Evolutionary conservation across 2,888 invertebrate genomes (phyloP).

Genomic region (Amblyjoppa fuscipennis): DNA sequence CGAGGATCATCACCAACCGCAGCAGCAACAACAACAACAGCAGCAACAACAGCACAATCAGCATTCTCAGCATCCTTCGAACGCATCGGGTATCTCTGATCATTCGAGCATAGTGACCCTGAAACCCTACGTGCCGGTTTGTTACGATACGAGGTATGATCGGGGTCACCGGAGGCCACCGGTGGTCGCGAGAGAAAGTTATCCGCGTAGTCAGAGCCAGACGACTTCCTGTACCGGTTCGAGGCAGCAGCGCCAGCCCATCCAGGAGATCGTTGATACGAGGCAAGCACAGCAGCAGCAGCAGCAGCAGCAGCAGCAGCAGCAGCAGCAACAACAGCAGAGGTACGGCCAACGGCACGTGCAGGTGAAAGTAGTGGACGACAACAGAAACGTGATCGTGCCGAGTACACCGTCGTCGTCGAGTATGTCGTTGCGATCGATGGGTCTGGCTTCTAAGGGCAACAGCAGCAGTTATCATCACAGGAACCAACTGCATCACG

Average conservation of each 20-base stretch:
- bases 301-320: slow-evolving; percentile 59
- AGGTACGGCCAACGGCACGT: slow-evolving; percentile 82
- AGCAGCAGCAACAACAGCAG: slow-evolving; percentile 59
- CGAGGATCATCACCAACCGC: slow-evolving; percentile 72
- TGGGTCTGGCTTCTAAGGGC: slow-evolving; percentile 62
- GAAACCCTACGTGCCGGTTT: slow-evolving; percentile 86
- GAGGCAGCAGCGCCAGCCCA: slow-evolving; percentile 80
- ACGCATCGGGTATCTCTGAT: slow-evolving; percentile 70
- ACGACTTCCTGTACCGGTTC: slow-evolving; percentile 71
- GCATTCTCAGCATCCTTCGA: slow-evolving; percentile 69
- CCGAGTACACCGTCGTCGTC: slow-evolving; percentile 61
- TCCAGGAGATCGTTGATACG: slow-evolving; percentile 86
- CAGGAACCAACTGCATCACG: slow-evolving; percentile 68
- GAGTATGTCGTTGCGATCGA: slow-evolving; percentile 69
- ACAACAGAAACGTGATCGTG: slow-evolving; percentile 82
- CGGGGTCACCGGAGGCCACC: slow-evolving; percentile 78
- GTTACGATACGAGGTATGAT: slow-evolving; percentile 80
- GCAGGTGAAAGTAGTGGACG: slow-evolving; percentile 86
- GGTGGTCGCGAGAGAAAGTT: slow-evolving; percentile 77
- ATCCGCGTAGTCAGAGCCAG: slow-evolving; percentile 78
- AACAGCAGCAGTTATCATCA: slow-evolving; percentile 63
- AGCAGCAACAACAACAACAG: slow-evolving; percentile 69
- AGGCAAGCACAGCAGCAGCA: slow-evolving; percentile 80
- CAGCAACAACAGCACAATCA: slow-evolving; percentile 51
- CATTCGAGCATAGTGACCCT: slow-evolving; percentile 81